Percentiles rank a stretch among this genome's conserved stretches.
These are phyloP conservation scores for Cydia pomonella DNA, from an alignment of 1,140 invertebrate genomes.

Conservation along the genomic window DNA sequence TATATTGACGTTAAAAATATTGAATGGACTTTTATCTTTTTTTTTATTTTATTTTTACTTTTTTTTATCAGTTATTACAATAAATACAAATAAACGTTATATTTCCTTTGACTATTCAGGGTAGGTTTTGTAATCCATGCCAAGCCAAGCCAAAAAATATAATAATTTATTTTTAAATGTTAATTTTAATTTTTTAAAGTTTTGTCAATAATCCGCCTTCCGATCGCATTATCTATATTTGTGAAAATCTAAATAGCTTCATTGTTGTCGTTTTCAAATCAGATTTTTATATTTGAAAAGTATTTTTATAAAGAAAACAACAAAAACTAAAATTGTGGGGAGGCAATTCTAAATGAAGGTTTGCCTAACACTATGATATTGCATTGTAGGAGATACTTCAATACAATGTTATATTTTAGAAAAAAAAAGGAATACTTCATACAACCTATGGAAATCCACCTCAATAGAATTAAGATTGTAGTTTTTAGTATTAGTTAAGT, in stretches of 20 bases:
- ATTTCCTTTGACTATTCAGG: no score
- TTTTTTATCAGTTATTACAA: no score
- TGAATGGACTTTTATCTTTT: no score
- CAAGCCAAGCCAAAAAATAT: no score
- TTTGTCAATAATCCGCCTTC: conserved; percentile 69
- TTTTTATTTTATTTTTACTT: no score
- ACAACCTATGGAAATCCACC: conserved; percentile 31
- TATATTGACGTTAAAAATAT: no score
- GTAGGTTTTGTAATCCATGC: no score
- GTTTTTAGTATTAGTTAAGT: neutral
- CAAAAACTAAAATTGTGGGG: conserved; percentile 13
- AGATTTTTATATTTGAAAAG: conserved; percentile 11
- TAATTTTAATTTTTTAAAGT: conserved; percentile 28
- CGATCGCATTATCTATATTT: conserved; percentile 29
- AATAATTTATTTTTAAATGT: no score
- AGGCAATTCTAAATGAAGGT: neutral
- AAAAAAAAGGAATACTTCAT: conserved; percentile 30
- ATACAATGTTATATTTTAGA: conserved; percentile 23
- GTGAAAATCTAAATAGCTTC: neutral
- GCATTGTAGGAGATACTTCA: neutral
- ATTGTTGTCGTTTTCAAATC: conserved; percentile 17
- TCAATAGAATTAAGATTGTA: conserved; percentile 13
- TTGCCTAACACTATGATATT: neutral
- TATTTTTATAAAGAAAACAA: conserved; percentile 22
- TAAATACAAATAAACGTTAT: no score